Percentiles rank a stretch among this genome's conserved stretches.
phyloP scores from a whole-genome alignment of 2,888 invertebrate genomes.

The Lochmaea crataegi region DNA sequence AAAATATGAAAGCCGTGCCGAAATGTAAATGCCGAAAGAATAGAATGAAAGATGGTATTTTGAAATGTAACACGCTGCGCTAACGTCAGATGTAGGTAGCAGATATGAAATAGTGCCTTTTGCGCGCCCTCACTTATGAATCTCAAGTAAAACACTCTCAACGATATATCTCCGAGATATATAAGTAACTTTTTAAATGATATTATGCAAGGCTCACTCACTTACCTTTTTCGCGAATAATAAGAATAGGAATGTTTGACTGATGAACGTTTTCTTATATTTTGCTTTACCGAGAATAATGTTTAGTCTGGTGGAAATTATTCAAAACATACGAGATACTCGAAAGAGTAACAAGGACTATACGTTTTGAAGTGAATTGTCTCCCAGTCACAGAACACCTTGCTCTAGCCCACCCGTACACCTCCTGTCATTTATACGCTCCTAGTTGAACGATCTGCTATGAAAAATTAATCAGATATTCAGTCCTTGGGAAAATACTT shows the following conservation, averaged over 20 bases:
- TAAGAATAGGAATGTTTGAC: conserved; percentile 18
- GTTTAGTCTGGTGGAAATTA: background rate
- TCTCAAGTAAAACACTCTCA: conserved; percentile 61
- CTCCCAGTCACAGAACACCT: too few relatives aligned
- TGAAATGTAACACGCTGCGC: conserved; percentile 63
- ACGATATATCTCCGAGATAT: conserved; percentile 40
- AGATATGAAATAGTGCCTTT: conserved; percentile 62
- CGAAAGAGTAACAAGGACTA: too few relatives aligned
- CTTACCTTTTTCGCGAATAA: conserved; percentile 25
- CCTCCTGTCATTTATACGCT: too few relatives aligned
- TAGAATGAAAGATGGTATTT: conserved; percentile 64
- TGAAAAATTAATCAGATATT: too few relatives aligned
- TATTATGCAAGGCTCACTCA: conserved; percentile 38
- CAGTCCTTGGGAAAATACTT: too few relatives aligned
- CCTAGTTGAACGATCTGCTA: too few relatives aligned
- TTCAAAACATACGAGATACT: too few relatives aligned
- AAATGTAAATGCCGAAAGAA: conserved; percentile 62
- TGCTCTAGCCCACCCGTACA: too few relatives aligned
- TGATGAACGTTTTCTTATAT: conserved; percentile 17
- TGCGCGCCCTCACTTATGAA: conserved; percentile 60
- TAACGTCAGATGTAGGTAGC: conserved; percentile 62
- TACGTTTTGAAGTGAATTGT: too few relatives aligned
- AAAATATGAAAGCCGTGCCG: conserved; percentile 53
- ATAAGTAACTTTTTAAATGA: conserved; percentile 45
- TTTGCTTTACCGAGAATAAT: background rate